Evolutionary conservation across 2,888 invertebrate species (phyloP), one percentile per base, ranked within the genome.

Genomic region (Chelonus formosanus): DNA sequence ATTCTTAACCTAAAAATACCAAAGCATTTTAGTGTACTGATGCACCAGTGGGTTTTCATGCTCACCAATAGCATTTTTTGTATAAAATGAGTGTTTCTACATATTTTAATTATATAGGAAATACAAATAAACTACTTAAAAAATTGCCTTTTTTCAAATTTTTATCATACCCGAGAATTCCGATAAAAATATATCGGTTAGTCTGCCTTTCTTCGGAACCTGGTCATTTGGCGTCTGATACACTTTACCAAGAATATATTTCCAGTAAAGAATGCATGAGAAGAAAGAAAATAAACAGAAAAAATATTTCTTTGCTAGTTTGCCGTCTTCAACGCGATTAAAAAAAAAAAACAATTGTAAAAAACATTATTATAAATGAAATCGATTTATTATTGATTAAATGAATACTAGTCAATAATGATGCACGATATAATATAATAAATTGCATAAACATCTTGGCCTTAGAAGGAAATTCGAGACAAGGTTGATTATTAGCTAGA

Each of bases 171-270:
- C 89, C 90, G 91, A 91, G 88, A 92, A 91, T 89, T 92, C 92
- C 85, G 92, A 90, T 85, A 92, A 90, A 88, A 92, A 92, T 88
- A 92, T 91, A 88, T 92, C 92, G 89, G 92, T 92, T 86, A 93
- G 90, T 90, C 92, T 92, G 86, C 90, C 90, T 88, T 91, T 91
- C 89, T 91, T 91, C 89, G 91, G 91, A 85, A 90, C 90, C 84
- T 88, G 87, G 86, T 91, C 91, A 78, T 81, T 83, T 86, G 90
- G 91, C 86, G 89, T 89, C 87, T 91, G 90, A 89, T 89, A 90
- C 86, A 90, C 90, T 90, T 89, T 88, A 87, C 88, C 87, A 86
- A 87, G 45, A 59, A 66, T 60, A 55, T 63, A 74, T 79, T 79
- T 76, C 80, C 81, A 82, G 78, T 78, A 81, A 77, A 77, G 81